Evolutionary conservation across 2,113 vertebrate species (phyloP), one percentile per base, ranked within the genome.

Genomic region (Macrotis lagotis): DNA sequence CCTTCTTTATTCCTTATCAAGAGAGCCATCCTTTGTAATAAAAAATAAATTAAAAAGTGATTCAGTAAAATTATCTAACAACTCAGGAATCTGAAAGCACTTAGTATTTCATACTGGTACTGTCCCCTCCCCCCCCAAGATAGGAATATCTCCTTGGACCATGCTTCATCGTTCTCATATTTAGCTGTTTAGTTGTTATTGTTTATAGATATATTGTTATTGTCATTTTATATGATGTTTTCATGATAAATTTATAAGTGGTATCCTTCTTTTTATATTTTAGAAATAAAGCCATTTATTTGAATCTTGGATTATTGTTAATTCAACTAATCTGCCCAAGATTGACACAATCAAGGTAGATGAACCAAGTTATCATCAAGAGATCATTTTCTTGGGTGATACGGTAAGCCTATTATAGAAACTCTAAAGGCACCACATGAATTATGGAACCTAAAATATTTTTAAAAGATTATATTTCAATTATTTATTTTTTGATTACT

Each of bases 201-300:
- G n/a, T 44, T 44, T 83, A 44, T 7, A 83, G n/a, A 19, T 24
- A 83, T 6, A 24, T 44, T 83, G 8, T 44, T 83, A 19, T 83
- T 44, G 59, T 37, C 12, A 44, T 19, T 44, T 28, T 37, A 74
- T n/a, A 74, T n/a, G 6, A n/a, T 74, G 37, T 74, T 74, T 74
- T 74, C 37, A n/a, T 74, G 31, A 88, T 37, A 91, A 92, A 96
- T 28, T 1, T 91, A 10, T 93, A 89, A 93, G 92, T 96, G 22
- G 53, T 93, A 10, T 94, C 3, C 94, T 93, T 95, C 97, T 91
- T 91, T 93, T 95, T 95, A 92, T 91, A 88, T 91, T 94, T 92
- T 92, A 97, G 95, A 97, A 97, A 94, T 94, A 96, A 97, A 95
- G 95, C 95, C 95, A 91, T 97, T 98, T 95, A 91, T 96, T 91